These are phyloP conservation scores for Pampus argenteus DNA, from an alignment of 2,797 vertebrate species.

Conservation along the genomic window DNA sequence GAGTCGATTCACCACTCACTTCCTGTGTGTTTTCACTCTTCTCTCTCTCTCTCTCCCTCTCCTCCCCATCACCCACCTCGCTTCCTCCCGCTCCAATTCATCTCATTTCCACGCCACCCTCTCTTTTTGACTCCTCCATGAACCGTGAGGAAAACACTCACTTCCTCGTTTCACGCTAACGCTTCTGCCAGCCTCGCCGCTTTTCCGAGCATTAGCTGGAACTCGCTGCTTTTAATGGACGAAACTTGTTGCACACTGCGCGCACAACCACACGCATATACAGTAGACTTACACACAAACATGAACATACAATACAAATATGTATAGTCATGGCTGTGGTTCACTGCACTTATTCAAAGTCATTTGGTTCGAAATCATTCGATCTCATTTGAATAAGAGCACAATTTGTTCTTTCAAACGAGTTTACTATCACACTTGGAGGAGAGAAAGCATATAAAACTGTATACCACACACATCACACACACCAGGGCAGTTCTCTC, in stretches of 20 bases:
- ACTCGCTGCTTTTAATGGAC: slow-evolving; percentile 8
- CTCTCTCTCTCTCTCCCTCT: background rate
- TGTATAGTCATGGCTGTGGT: slow-evolving; percentile 18
- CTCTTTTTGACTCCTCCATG: slow-evolving; percentile 60
- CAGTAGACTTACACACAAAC: background rate
- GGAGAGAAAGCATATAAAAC: slow-evolving; percentile 15
- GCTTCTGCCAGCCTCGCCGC: background rate
- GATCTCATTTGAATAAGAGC: slow-evolving; percentile 57
- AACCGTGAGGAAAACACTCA: slow-evolving; percentile 60
- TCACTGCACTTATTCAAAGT: slow-evolving; percentile 32
- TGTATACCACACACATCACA: slow-evolving; percentile 9
- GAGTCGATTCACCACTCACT: slow-evolving; percentile 35
- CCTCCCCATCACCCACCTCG: background rate
- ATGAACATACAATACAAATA: background rate
- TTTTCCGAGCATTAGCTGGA: slow-evolving; percentile 22
- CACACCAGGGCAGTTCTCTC: slow-evolving; percentile 3
- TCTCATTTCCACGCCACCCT: slow-evolving; percentile 55
- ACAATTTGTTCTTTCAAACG: slow-evolving; percentile 47
- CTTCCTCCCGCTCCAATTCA: slow-evolving; percentile 46
- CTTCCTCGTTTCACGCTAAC: slow-evolving; percentile 37
- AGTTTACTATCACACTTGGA: slow-evolving; percentile 23
- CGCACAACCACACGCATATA: background rate
- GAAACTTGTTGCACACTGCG: background rate
- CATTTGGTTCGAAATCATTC: slow-evolving; percentile 49
- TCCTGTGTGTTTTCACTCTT: slow-evolving; percentile 27